phyloP scores from a whole-genome alignment of 2,888 invertebrate species.

The Cecidostiba fungosa region DNA sequence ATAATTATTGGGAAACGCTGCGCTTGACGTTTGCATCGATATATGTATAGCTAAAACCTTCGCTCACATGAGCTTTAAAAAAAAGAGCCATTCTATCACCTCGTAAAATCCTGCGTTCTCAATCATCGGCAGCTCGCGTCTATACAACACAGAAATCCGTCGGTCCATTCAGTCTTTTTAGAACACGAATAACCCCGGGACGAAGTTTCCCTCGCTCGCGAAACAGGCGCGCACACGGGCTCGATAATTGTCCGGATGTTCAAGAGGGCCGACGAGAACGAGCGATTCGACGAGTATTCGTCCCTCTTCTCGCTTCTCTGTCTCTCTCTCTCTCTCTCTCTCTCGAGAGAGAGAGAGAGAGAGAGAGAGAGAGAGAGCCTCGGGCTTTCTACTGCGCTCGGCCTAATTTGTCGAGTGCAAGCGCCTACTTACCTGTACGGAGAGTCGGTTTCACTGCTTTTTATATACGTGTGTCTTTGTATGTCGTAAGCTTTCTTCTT shows the following conservation, averaged over 20 bases:
- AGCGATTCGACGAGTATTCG: slow-evolving; percentile 38
- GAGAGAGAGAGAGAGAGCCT: too few relatives aligned
- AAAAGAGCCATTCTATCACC: too few relatives aligned
- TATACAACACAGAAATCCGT: too few relatives aligned
- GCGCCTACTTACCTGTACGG: slow-evolving; percentile 14
- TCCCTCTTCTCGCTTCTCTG: background rate
- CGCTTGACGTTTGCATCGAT: too few relatives aligned
- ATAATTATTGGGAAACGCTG: too few relatives aligned
- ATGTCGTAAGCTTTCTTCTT: background rate
- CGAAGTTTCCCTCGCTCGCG: slow-evolving; percentile 13
- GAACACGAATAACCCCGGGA: background rate
- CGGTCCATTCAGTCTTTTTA: background rate
- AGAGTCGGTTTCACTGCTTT: slow-evolving; percentile 11
- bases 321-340: slow-evolving; percentile 31
- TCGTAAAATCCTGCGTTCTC: too few relatives aligned
- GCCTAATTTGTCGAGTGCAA: slow-evolving; percentile 54
- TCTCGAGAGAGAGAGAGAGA: too few relatives aligned
- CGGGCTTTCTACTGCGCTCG: slow-evolving; percentile 19
- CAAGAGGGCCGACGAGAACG: slow-evolving; percentile 19
- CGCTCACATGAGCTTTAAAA: too few relatives aligned
- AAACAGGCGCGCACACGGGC: slow-evolving; percentile 20
- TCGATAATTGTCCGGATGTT: slow-evolving; percentile 49
- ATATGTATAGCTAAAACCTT: too few relatives aligned
- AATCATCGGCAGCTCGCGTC: too few relatives aligned
- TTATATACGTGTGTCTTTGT: background rate